A percentile compares a stretch with the other conserved stretches of the same genome.
phyloP scores from a whole-genome alignment of 2,888 invertebrate genomes.

The Plebejus melissa region DNA sequence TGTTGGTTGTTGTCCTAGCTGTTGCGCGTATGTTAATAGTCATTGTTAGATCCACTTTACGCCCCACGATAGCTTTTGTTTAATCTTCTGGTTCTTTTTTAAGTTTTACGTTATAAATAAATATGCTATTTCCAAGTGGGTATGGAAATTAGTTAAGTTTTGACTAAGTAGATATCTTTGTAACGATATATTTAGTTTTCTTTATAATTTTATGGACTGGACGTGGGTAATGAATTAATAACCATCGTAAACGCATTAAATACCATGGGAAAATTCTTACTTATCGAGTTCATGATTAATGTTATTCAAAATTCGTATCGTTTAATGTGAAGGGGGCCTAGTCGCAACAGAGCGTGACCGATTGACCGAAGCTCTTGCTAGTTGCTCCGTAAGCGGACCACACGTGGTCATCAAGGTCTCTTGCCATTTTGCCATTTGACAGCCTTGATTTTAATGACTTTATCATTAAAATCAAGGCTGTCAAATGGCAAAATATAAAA shows the following conservation, averaged over 20 bases:
- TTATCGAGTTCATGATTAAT: constrained; percentile 20
- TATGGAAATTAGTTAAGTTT: not conserved
- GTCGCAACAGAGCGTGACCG: constrained; percentile 46
- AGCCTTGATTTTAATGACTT: too few species aligned
- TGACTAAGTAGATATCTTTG: not conserved
- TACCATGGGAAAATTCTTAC: not conserved
- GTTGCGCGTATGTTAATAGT: not conserved
- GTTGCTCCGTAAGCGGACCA: constrained; percentile 46
- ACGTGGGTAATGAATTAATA: not conserved
- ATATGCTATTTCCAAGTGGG: not conserved
- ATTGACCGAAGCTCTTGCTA: constrained; percentile 43
- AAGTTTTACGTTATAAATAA: not conserved
- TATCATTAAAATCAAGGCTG: constrained; percentile 25
- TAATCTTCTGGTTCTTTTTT: not conserved
- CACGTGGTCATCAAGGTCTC: constrained; percentile 51
- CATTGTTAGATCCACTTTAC: not conserved
- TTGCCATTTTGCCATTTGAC: too few species aligned
- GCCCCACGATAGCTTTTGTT: not conserved
- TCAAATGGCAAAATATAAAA: not conserved
- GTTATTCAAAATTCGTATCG: constrained; percentile 32
- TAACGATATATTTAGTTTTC: not conserved
- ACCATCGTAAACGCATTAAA: not conserved
- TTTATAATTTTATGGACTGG: not conserved
- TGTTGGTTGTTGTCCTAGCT: constrained; percentile 31
- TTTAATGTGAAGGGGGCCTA: constrained; percentile 35